Percentiles rank a stretch among this genome's conserved stretches.
phyloP scores from a whole-genome alignment of 1,140 invertebrate genomes.

The Microvelia longipes region DNA sequence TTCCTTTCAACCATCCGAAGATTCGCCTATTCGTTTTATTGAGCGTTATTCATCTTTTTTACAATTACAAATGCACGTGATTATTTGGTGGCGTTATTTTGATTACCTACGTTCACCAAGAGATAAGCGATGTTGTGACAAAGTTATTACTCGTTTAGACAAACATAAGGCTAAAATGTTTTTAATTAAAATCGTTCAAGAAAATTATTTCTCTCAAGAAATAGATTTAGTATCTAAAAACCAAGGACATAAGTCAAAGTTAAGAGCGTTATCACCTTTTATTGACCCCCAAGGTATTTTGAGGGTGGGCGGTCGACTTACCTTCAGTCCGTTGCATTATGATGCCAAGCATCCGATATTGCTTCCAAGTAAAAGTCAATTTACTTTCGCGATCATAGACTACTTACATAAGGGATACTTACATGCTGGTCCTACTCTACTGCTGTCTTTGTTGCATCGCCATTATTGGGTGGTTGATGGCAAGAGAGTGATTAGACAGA shows the following conservation, averaged over 20 bases:
- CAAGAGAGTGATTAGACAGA: constrained; percentile 14
- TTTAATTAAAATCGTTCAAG: not conserved
- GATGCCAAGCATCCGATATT: not conserved
- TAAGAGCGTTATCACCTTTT: not conserved
- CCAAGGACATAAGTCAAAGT: not conserved
- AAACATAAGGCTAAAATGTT: not conserved
- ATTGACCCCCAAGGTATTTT: not conserved
- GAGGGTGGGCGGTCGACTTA: constrained; percentile 7
- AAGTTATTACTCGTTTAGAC: not conserved
- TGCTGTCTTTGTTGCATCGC: constrained; percentile 20
- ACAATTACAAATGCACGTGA: not conserved
- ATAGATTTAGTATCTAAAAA: not conserved
- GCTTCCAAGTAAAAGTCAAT: not conserved
- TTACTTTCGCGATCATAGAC: constrained; percentile 18
- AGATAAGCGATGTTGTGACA: not conserved
- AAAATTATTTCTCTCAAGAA: not conserved
- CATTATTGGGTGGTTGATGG: constrained; percentile 25
- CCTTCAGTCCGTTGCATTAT: not conserved
- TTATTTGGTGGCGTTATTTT: not conserved
- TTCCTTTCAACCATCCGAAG: not conserved
- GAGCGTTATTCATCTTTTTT: not conserved
- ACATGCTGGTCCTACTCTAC: constrained; percentile 25
- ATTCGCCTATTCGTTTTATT: not conserved
- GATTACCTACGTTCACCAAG: not conserved
- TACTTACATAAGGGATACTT: constrained; percentile 22